These are phyloP conservation scores for Vicugna pacos DNA, from an alignment of 2,113 vertebrate species.

Conservation along the genomic window DNA sequence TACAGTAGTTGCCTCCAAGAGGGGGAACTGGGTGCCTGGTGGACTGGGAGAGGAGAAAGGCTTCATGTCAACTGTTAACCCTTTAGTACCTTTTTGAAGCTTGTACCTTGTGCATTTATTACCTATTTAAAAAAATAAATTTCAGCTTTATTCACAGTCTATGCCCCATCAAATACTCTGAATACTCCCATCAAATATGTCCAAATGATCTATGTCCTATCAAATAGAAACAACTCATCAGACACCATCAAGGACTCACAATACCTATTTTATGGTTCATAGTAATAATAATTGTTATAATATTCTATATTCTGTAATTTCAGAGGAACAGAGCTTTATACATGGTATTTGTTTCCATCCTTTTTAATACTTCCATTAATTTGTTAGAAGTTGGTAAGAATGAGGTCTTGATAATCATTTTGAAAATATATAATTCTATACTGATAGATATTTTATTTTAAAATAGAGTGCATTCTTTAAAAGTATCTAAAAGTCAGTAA, in stretches of 20 bases:
- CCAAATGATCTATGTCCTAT: not conserved
- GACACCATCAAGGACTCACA: constrained; percentile 19
- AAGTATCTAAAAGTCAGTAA: constrained; percentile 15
- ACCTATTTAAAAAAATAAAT: not conserved
- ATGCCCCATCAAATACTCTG: not conserved
- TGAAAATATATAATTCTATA: constrained; percentile 56
- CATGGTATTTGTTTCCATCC: not conserved
- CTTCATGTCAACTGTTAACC: not conserved
- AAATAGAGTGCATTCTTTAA: not conserved
- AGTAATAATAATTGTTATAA: constrained; percentile 16
- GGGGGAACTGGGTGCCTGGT: not conserved
- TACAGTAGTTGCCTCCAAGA: not conserved
- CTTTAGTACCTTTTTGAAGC: not conserved
- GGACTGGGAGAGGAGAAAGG: not conserved
- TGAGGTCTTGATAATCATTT: constrained; percentile 45
- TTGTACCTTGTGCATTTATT: not conserved
- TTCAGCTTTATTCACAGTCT: not conserved
- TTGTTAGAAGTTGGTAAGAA: constrained; percentile 8
- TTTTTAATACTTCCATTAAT: constrained; percentile 45
- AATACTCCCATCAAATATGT: not conserved
- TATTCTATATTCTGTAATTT: constrained; percentile 28
- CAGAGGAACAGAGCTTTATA: constrained; percentile 9
- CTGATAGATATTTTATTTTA: constrained; percentile 34
- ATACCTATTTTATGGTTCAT: not conserved
- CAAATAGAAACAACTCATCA: constrained; percentile 16